Base-by-base conservation (phyloP, 2,113 vertebrate genomes). In the Charina bottae region DNA sequence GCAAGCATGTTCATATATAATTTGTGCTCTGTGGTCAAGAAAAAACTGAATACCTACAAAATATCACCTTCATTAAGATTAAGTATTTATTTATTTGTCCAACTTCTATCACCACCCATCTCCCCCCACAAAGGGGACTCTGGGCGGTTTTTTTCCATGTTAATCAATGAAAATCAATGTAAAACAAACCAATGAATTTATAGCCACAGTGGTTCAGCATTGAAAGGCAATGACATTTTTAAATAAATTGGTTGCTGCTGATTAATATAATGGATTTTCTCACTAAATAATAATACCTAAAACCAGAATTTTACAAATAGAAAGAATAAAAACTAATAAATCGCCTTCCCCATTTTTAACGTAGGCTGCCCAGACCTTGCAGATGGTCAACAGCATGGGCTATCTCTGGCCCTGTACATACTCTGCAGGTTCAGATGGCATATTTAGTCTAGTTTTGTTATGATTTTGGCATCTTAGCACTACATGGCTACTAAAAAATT, bases 261-360 rank as follows among this genome's bases (percentile, higher is more conserved):
- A 64, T 89, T 49, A 72, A 53, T 54, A 89, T 54, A 89, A 64
- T 54, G 42, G 46, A 89, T 54, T 89, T 89, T n/a, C 13, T 68
- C 28, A 64, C 21, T 53, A n/a, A 68, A 87, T 58, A 56, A 64
- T 49, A 49, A 68, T 89, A 49, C 46, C 24, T 68, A 33, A 26
- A 89, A 42, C 42, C 59, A 49, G 46, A 53, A 42, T 42, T 42
- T 42, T 42, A 42, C 42, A 42, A 42, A 42, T 42, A 42, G 42
- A 42, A 42, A 42, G 42, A 42, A 42, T 42, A 42, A 42, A 42
- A 42, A 42, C 42, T 42, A 42, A 42, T 42, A 49, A 49, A 49
- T 49, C 5, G 49, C 49, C 5, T 49, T 49, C 6, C 49, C 49
- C 49, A 3, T 49, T 49, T 49, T 49, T 49, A 49, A 7, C 5